Evolutionary conservation across 2,888 invertebrate species (phyloP), one percentile per base, ranked within the genome.

Genomic region (Trileptium ribeirensis): DNA sequence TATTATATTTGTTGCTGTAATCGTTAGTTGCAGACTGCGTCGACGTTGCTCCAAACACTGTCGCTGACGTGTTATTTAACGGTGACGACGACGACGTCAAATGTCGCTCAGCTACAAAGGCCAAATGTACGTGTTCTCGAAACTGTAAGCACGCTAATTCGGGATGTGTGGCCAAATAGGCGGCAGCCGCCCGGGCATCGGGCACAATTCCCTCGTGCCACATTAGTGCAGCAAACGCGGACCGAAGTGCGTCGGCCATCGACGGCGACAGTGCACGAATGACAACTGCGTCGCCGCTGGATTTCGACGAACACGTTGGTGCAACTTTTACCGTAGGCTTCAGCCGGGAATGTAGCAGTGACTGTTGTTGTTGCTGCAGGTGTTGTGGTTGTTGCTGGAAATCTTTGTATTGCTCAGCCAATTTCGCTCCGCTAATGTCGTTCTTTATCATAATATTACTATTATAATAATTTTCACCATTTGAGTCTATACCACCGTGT

Each of bases 181-280:
- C 95, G 0, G 97, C 96, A 88, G 96, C 97, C 0, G 97, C 96
- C 93, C 98, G 97, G 2, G 97, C 96, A 89, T 98, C 97, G 88
- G 97, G 96, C 0, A 97, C 96, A 75, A 97, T 93, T 24, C 96
- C 95, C 90, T 97, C 97, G 88, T 98, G 97, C 97, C 97, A 98
- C 0, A 98, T 90, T 86, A 97, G 93, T 0, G 97, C 96, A 0
- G 97, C 97, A 89, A 98, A 98, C 1, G 96, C 94, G 0, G 96
- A 94, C n/a, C 98, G 91, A 34, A 96, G 90, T 85, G 95, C 94
- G 89, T 97, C 96, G 0, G 95, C 96, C 79, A 96, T 93, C 0
- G 95, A 94, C 0, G 96, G 96, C 84, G 95, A 94, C 88, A 96
- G 92, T 0, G 96, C 97, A 85, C 93, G 2, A 3, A 39, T 31